Evolutionary conservation across 1,140 invertebrate species (phyloP).

Genomic region (Ceratitis capitata): DNA sequence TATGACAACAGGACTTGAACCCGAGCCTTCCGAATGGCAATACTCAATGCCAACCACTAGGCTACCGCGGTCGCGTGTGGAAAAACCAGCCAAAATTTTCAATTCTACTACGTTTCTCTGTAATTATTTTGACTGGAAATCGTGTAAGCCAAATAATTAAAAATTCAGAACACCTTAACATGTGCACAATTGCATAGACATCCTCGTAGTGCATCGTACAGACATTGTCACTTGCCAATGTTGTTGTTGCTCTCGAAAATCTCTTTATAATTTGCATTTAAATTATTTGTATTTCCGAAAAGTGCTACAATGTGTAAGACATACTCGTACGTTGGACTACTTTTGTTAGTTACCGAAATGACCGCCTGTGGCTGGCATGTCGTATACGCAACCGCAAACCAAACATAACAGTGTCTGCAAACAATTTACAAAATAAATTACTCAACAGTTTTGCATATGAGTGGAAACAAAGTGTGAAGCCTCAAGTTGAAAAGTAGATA

Average conservation of each 20-base stretch:
- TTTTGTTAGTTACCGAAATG: background rate
- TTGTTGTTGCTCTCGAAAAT: too few relatives aligned
- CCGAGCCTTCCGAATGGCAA: too few relatives aligned
- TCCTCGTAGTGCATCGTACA: background rate
- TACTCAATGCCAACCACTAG: too few relatives aligned
- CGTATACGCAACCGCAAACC: conserved; percentile 12
- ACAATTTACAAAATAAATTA: conserved; percentile 20
- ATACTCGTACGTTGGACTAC: background rate
- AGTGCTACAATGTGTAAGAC: background rate
- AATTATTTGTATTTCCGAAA: background rate
- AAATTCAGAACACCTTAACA: background rate
- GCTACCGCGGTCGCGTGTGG: too few relatives aligned
- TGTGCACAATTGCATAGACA: background rate
- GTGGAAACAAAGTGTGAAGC: background rate
- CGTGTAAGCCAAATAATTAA: background rate
- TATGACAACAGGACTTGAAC: too few relatives aligned
- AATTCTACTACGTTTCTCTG: too few relatives aligned
- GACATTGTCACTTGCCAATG: too few relatives aligned
- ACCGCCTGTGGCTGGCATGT: conserved; percentile 14
- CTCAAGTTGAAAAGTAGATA: background rate
- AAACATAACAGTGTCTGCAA: conserved; percentile 21
- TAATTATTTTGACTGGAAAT: too few relatives aligned
- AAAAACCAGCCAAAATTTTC: too few relatives aligned
- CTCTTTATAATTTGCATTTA: background rate
- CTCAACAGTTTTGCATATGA: conserved; percentile 4